Conservation (phyloP, 2,113 vertebrate species). For the Opisthocomus hoazin region DNA sequence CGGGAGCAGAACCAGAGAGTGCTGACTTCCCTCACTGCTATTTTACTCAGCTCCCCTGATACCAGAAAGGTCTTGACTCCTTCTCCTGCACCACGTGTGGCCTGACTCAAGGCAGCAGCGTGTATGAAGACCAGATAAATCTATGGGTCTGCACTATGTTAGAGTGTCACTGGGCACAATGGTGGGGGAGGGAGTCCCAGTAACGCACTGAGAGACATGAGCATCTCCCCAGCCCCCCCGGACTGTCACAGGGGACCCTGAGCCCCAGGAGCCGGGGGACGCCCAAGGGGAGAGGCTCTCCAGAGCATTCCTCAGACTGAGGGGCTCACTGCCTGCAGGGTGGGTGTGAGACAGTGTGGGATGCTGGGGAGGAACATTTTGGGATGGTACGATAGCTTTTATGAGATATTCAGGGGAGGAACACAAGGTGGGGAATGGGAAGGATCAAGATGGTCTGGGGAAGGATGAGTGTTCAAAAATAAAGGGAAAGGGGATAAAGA, state of each 20-base stretch:
- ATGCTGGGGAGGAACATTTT: background rate
- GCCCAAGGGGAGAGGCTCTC: background rate
- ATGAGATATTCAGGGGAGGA: background rate
- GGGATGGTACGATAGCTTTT: background rate
- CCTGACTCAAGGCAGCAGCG: background rate
- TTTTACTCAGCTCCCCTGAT: background rate
- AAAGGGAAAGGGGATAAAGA: background rate
- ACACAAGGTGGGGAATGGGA: background rate
- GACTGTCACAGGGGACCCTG: background rate
- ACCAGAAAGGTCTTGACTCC: background rate
- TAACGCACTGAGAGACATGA: background rate
- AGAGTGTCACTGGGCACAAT: background rate
- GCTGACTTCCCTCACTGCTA: background rate
- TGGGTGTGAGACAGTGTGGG: background rate
- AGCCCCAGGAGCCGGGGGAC: background rate
- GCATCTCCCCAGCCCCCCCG: background rate
- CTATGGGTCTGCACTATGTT: background rate
- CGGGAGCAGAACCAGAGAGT: background rate
- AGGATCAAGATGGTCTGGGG: background rate
- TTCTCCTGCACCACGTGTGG: rapidly evolving
- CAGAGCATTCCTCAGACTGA: background rate
- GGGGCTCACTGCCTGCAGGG: background rate
- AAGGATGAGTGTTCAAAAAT: background rate
- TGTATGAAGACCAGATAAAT: background rate
- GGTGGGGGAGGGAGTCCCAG: background rate